phyloP scores from a whole-genome alignment of 1,140 invertebrate species.

The Pseudomyrmex pallidus region DNA sequence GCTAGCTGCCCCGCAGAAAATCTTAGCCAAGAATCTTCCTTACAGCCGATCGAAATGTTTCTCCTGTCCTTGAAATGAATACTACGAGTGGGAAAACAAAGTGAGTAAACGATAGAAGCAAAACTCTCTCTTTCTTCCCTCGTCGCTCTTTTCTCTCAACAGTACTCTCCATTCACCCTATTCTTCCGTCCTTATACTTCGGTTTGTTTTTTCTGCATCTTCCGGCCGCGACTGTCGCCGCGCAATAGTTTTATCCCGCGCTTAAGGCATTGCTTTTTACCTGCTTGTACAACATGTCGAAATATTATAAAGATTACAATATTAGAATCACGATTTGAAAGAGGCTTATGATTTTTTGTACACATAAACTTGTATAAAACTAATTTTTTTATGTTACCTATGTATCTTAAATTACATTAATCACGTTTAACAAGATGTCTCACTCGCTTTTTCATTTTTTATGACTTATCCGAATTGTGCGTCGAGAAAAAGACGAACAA shows the following conservation, averaged over 20 bases:
- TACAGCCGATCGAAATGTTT: constrained; percentile 81
- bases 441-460: constrained; percentile 9
- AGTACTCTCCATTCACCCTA: not conserved
- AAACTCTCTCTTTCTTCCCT: constrained; percentile 23
- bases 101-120: constrained; percentile 60
- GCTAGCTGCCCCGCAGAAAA: constrained; percentile 76
- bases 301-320: not conserved
- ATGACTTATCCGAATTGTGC: not conserved
- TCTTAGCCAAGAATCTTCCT: constrained; percentile 78
- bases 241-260: not conserved
- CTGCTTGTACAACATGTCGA: not conserved
- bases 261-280: constrained; percentile 13
- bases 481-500: not conserved
- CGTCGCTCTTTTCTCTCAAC: constrained; percentile 17
- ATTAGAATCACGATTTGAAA: not conserved
- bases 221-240: not conserved
- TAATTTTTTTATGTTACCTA: too few relatives aligned
- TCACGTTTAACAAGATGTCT: constrained; percentile 15
- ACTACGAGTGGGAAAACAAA: constrained; percentile 73
- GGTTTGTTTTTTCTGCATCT: constrained; percentile 21
- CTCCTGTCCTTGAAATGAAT: constrained; percentile 79
- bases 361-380: too few relatives aligned
- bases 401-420: constrained; percentile 5
- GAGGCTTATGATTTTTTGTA: too few relatives aligned
- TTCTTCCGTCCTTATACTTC: not conserved